Conservation (phyloP, 2,888 invertebrate species). For the Acleris literana region DNA sequence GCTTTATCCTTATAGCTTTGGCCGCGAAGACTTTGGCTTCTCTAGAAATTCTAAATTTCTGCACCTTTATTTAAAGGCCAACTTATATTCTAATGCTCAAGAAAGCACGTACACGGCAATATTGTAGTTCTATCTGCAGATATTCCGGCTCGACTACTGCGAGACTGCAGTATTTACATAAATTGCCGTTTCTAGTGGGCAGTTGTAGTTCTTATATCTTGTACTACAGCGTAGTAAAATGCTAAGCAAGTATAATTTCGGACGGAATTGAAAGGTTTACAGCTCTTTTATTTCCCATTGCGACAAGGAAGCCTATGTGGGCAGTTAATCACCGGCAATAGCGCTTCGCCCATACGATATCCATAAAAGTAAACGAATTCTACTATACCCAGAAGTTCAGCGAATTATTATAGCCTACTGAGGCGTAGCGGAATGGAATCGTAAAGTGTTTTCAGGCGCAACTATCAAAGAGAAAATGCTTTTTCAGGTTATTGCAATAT, state of each 20-base stretch:
- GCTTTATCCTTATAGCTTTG: constrained; percentile 25
- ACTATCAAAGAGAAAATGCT: constrained; percentile 9
- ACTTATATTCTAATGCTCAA: constrained; percentile 36
- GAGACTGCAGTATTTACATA: constrained; percentile 55
- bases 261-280: constrained; percentile 43
- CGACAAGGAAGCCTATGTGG: constrained; percentile 31
- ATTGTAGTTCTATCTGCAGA: constrained; percentile 42
- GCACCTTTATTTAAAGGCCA: constrained; percentile 27
- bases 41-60: constrained; percentile 32
- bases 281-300: constrained; percentile 27
- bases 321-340: constrained; percentile 24
- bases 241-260: constrained; percentile 31
- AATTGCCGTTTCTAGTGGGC: constrained; percentile 49
- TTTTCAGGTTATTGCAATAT: background rate
- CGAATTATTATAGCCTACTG: constrained; percentile 22
- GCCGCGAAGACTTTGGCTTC: constrained; percentile 28
- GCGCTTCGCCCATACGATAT: constrained; percentile 14
- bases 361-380: constrained; percentile 25
- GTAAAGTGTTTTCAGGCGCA: constrained; percentile 18
- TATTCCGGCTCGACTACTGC: constrained; percentile 45
- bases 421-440: constrained; percentile 21
- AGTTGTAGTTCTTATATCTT: constrained; percentile 48
- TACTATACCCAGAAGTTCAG: constrained; percentile 17
- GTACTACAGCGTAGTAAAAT: constrained; percentile 42
- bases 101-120: constrained; percentile 39